Base-by-base conservation (phyloP, 2,797 vertebrate genomes). In the Gymnoscopelus braueri region DNA sequence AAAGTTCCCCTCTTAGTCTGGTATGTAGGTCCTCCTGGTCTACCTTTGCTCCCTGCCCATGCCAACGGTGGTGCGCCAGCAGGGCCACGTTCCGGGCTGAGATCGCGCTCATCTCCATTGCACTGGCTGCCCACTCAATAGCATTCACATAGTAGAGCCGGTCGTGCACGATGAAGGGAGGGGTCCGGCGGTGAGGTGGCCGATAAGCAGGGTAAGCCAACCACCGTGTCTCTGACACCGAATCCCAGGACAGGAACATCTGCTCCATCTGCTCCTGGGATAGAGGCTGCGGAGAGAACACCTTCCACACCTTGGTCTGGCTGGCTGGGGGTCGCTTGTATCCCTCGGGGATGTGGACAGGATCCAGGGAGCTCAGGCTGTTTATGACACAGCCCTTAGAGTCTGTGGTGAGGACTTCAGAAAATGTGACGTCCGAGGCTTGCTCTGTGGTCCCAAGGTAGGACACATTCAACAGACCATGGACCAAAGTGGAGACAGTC, bases 31-130 rank as follows among this genome's bases (percentile, higher is more conserved):
- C 94, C n/a, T 98, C 96, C 84, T 98, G 97, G 84, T 99, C 94
- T 0, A 98, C 77, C 89, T 80, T 95, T 23, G 65, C 23, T 0
- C 3, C 3, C 72, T 93, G 87, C 2, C 75, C 67, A 0, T 96
- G 90, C 97, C 97, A 99, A 63, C 83, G 96, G 80, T 98, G 96
- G 69, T 95, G 94, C 1, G 96, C 95, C 1, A 99, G 93, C 59
- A 98, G 92, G 0, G 94, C 97, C 0, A 91, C 69, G 1, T 99
- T 99, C 63, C 96, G 93, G 64, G 95, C 97, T 0, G 96, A 90
- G 9, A 98, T 91, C 60, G 95, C 93, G 0, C 95, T 96, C 95
- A 98, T 96, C 86, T 99, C 98, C 95, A 98, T 95, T 78, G 96
- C 94, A 0, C 97, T 97, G 0, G 97, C 97, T 0, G 91, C 95